Base-by-base conservation (phyloP, 1,140 invertebrate genomes). In the Zaprionus camerounensis region DNA sequence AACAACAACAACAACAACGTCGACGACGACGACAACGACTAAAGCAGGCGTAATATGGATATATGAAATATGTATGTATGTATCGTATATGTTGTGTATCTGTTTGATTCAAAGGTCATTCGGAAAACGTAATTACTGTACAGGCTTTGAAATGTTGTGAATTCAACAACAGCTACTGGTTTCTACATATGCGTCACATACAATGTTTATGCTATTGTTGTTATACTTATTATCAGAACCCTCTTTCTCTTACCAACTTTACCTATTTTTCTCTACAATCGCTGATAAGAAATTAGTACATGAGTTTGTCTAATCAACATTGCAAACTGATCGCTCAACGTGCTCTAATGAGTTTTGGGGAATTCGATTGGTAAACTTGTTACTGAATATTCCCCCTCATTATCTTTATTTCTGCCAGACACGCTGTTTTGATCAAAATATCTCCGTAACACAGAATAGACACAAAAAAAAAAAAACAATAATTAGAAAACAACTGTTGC, bases 241-340 rank as follows among this genome's bases (percentile, higher is more conserved):
- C 12, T 1, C 46, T 38, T 20, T 24, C 13, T 38, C 2, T 1
- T 17, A 31, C 17, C 44, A 34, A 34, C 17, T 20, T 20, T 56
- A 31, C 26, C 20, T 51, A n/a, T 38, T 59, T 58, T 41, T 49
- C n/a, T 58, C 9, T 20, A 55, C 46, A 59, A 71, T 63, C 58
- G 68, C 15, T 44, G 58, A 70, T 70, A 70, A 56, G 44, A 17
- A 24, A 24, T 26, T 22, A 56, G 53, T 46, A 64, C 68, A 55
- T 17, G 31, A 34, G 20, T 62, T 28, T 26, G 38, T 38, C 41
- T 71, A 64, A 64, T 64, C 68, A 64, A 62, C 36, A 64, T 55
- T 55, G 49, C 22, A 38, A 22, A 59, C 66, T 49, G 26, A 58
- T 59, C 56, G 57, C 26, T 24, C 22, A 24, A 51, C 20, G n/a